Percentiles rank a stretch among this genome's conserved stretches.
These are phyloP conservation scores for Mimumesa dahlbomi DNA, from an alignment of 2,888 invertebrate species.

Conservation along the genomic window DNA sequence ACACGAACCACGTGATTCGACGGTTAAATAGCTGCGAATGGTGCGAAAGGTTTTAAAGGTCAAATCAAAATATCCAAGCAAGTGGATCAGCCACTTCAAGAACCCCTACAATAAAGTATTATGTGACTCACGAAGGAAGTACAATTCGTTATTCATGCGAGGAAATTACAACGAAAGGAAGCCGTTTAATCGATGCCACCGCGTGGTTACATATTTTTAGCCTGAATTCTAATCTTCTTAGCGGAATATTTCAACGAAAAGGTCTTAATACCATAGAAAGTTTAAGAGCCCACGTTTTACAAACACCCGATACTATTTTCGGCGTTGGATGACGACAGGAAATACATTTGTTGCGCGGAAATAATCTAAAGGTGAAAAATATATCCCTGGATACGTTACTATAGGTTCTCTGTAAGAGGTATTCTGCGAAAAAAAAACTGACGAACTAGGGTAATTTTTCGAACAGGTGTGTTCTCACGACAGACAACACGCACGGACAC, in stretches of 20 bases:
- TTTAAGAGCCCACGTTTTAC: too few species aligned
- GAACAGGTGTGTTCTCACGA: too few species aligned
- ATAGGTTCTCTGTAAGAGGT: too few species aligned
- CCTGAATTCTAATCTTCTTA: slow-evolving; percentile 36
- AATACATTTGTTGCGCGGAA: too few species aligned
- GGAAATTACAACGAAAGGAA: slow-evolving; percentile 48
- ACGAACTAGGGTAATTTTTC: too few species aligned
- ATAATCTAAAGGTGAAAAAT: too few species aligned
- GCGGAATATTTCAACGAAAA: not conserved
- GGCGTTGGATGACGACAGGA: too few species aligned
- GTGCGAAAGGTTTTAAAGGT: not conserved
- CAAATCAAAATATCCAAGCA: not conserved
- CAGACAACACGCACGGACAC: too few species aligned
- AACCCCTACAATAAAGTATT: slow-evolving; percentile 65
- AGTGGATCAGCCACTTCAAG: slow-evolving; percentile 8
- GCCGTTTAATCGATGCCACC: slow-evolving; percentile 50
- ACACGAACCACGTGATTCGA: not conserved
- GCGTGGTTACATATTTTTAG: slow-evolving; percentile 52
- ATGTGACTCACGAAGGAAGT: slow-evolving; percentile 49
- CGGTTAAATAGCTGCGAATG: not conserved
- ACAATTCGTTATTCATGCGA: slow-evolving; percentile 44
- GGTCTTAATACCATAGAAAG: too few species aligned
- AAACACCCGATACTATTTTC: too few species aligned
- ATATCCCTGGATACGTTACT: too few species aligned
- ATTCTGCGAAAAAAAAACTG: too few species aligned